A percentile compares a stretch with the other conserved stretches of the same genome.
Evolutionary conservation across 1,140 invertebrate species (phyloP).

Genomic region (Vollenhovia emeryi): DNA sequence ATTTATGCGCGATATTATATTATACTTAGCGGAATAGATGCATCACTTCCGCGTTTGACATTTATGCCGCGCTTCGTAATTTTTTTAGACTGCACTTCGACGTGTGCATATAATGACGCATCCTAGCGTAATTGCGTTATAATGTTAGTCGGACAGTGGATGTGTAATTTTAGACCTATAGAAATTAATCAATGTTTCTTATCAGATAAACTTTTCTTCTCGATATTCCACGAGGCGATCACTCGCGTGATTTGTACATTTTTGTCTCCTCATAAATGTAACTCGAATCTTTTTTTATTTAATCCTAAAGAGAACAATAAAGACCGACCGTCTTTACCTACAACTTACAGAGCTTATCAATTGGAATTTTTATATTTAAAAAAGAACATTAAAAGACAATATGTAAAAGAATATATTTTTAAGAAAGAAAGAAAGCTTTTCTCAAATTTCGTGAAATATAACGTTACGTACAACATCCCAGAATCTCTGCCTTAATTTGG

Average conservation of each 20-base stretch:
- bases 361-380: not conserved
- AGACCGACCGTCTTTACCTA: too few species aligned
- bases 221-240: not conserved
- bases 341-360: not conserved
- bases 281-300: not conserved
- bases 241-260: not conserved
- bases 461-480: not conserved
- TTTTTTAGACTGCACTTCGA: constrained; percentile 11
- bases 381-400: not conserved
- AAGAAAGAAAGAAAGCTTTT: not conserved
- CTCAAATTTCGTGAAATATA: not conserved
- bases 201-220: not conserved
- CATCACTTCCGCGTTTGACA: constrained; percentile 29
- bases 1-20: constrained; percentile 18
- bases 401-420: not conserved
- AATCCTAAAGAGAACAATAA: not conserved
- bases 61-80: not conserved
- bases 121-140: not conserved
- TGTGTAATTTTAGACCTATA: constrained; percentile 1
- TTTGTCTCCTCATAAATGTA: not conserved
- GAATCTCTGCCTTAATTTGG: not conserved
- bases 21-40: not conserved
- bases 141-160: not conserved
- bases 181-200: constrained; percentile 24
- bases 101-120: not conserved